Conservation (phyloP, 2,113 vertebrate genomes). For the Anas platyrhynchos region DNA sequence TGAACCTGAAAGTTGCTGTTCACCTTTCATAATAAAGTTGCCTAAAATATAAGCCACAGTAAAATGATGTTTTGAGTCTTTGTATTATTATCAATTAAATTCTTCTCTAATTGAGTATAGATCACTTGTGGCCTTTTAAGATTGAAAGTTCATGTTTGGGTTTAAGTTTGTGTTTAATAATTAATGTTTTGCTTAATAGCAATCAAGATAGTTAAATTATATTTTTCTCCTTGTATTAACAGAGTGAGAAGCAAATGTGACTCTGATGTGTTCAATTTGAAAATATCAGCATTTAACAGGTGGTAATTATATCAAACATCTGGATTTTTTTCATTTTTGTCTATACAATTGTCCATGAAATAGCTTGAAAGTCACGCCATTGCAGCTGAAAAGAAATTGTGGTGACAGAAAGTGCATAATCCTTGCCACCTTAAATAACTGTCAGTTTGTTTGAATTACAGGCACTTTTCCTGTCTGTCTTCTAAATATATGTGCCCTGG, state of each 20-base stretch:
- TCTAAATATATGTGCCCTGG: conserved; percentile 98
- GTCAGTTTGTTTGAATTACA: conserved; percentile 69
- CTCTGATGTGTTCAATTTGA: neutral
- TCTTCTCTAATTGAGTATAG: neutral
- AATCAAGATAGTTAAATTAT: neutral
- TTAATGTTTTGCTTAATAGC: neutral
- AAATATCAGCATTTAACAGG: neutral
- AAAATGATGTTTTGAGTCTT: neutral
- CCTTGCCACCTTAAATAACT: neutral
- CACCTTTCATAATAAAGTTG: neutral
- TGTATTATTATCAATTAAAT: neutral
- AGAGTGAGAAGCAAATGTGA: neutral
- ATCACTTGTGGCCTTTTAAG: neutral
- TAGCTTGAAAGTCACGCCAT: neutral
- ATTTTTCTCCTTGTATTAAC: neutral
- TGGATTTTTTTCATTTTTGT: neutral
- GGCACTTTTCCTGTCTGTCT: conserved; percentile 97
- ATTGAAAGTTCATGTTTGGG: neutral
- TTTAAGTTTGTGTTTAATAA: neutral
- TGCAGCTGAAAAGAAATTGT: neutral
- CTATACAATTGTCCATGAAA: neutral
- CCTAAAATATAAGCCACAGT: neutral
- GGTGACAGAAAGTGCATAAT: neutral
- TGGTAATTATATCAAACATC: neutral
- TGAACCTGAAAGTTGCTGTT: neutral